These are phyloP conservation scores for Cyprinodon tularosa DNA, from an alignment of 2,113 vertebrate species.

Conservation along the genomic window DNA sequence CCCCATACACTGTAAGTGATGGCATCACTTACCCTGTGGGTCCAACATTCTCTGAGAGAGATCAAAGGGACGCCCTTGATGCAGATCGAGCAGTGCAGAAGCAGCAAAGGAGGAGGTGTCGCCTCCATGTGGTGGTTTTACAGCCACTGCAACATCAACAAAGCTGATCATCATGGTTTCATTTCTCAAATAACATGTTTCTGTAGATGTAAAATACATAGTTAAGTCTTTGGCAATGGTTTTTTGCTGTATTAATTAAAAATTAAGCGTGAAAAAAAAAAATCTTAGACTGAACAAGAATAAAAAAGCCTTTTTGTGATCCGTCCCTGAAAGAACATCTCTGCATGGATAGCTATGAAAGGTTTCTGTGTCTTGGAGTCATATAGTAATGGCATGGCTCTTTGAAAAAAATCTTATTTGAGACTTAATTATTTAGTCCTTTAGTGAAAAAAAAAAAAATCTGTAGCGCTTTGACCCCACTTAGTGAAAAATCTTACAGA, in stretches of 20 bases:
- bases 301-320: not conserved
- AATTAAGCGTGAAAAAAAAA: not conserved
- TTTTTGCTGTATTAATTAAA: not conserved
- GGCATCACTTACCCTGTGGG: conserved; percentile 6
- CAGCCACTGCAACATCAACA: not conserved
- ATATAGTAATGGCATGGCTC: not conserved
- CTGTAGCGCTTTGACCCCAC: not conserved
- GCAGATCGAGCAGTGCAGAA: not conserved
- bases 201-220: not conserved
- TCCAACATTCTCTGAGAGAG: conserved; percentile 38
- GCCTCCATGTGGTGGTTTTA: conserved; percentile 50
- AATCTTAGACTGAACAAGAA: not conserved
- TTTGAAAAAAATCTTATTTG: not conserved
- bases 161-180: not conserved
- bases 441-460: not conserved
- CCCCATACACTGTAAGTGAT: conserved; percentile 1
- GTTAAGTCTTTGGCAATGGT: not conserved
- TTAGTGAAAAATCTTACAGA: conserved; percentile 3
- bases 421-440: not conserved
- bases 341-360: not conserved
- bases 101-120: conserved; percentile 20
- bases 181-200: not conserved
- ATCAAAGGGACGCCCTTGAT: conserved; percentile 58
- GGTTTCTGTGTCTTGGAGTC: not conserved
- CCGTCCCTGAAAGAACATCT: not conserved